A percentile compares a stretch with the other conserved stretches of the same genome.
Conservation (phyloP, 2,113 vertebrate species). For the Tragelaphus buxtoni region DNA sequence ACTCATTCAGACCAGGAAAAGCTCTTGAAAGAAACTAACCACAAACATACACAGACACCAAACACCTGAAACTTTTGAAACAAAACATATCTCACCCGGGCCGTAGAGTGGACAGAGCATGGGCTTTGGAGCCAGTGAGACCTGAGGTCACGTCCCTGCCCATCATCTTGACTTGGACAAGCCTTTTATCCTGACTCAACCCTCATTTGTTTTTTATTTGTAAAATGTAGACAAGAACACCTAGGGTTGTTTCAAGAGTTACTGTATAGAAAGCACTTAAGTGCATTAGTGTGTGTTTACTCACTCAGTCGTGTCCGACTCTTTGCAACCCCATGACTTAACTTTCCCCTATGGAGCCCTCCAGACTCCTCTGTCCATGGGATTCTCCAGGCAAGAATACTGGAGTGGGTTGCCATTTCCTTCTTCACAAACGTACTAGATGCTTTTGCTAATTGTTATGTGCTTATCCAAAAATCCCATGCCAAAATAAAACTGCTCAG, state of each 20-base stretch:
- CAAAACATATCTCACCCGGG: neutral
- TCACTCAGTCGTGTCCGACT: neutral
- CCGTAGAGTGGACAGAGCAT: neutral
- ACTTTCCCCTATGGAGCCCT: neutral
- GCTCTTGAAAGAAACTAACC: neutral
- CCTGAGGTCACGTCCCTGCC: neutral
- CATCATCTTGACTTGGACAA: neutral
- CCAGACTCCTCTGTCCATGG: neutral
- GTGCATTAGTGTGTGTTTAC: neutral
- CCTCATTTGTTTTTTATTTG: neutral
- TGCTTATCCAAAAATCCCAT: neutral
- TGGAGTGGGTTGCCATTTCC: neutral
- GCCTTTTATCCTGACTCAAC: neutral
- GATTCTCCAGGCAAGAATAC: neutral
- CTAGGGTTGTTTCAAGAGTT: neutral
- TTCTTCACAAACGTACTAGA: neutral
- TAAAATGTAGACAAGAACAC: neutral
- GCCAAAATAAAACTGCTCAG: neutral
- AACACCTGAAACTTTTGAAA: neutral
- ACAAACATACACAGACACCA: neutral
- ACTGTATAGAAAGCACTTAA: neutral
- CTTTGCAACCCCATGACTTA: neutral
- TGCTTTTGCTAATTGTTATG: neutral
- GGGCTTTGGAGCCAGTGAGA: neutral
- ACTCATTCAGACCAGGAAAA: neutral